Evolutionary conservation across 2,888 invertebrate genomes (phyloP), one percentile per base, ranked within the genome.

Genomic region (Mimas tiliae): DNA sequence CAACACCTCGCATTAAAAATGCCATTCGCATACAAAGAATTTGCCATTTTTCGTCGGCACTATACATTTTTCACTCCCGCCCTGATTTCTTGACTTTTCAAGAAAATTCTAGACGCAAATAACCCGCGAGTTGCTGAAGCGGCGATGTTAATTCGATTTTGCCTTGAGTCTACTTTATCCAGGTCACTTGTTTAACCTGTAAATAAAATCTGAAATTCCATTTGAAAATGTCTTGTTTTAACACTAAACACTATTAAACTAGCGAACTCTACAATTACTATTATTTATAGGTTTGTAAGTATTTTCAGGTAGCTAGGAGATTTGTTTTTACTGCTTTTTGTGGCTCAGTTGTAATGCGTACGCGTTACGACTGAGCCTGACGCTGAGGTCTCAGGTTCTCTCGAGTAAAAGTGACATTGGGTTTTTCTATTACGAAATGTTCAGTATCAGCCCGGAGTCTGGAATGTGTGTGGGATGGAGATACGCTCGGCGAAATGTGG

Each of bases 101-200:
- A 74, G 71, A 70, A 67, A 68, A 69, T 73, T 70, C 73, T 67
- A 73, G 72, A 77, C 73, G 79, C 76, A 80, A 83, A 81, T 78
- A 82, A 74, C 75, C 72, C 76, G 80, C 72, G 76, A 75, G 68
- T 48, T 71, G 70, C 71, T 70, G 74, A 74, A 78, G 74, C 77
- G 76, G 62, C 66, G 71, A 73, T 74, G 76, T 76, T 86, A 84
- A 86, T 85, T 84, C 76, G 82, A 84, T 87, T 83, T 78, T 67
- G 71, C 67, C 71, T 72, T 75, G 72, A 76, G 75, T 77, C 76
- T 69, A 74, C 70, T 71, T 73, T 71, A 82, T 84, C 73, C 78
- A 84, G 85, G 86, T 83, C 85, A 82, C 72, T 78, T 76, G 78
- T 70, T 75, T 74, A 67, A 76, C 77, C 77, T 78, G 83, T 76